Evolutionary conservation across 2,888 invertebrate genomes (phyloP).

Genomic region (Drosophila meridionalis): DNA sequence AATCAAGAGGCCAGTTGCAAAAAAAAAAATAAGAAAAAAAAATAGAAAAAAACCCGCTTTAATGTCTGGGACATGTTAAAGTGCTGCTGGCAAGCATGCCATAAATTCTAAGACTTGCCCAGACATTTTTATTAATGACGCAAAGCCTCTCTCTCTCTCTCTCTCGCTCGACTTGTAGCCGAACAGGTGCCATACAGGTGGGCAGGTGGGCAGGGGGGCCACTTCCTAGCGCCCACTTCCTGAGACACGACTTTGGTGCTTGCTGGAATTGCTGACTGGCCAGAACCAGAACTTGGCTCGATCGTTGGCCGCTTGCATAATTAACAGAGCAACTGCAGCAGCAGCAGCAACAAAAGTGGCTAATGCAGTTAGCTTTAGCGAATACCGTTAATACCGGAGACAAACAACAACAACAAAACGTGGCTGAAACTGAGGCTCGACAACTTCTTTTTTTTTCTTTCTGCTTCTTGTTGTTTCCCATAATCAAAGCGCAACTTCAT

Average conservation of each 20-base stretch:
- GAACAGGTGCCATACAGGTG: slow-evolving; percentile 53
- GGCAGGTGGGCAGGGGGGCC: background rate
- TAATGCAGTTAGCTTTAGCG: slow-evolving; percentile 70
- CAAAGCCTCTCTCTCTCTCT: slow-evolving; percentile 41
- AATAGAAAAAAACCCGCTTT: slow-evolving; percentile 57
- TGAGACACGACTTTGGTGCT: slow-evolving; percentile 37
- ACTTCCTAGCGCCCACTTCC: slow-evolving; percentile 66
- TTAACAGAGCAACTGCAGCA: slow-evolving; percentile 56
- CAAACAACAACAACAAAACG: slow-evolving; percentile 20
- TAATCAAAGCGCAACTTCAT: slow-evolving; percentile 69
- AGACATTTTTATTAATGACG: slow-evolving; percentile 81
- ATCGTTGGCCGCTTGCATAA: slow-evolving; percentile 63
- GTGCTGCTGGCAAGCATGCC: slow-evolving; percentile 73
- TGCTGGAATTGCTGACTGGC: slow-evolving; percentile 45
- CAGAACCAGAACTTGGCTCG: slow-evolving; percentile 48
- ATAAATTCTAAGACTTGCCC: slow-evolving; percentile 76
- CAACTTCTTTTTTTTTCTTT: slow-evolving; percentile 19
- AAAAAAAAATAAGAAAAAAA: background rate
- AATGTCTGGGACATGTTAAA: slow-evolving; percentile 70
- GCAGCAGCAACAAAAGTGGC: slow-evolving; percentile 40
- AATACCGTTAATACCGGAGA: slow-evolving; percentile 65
- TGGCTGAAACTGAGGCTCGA: slow-evolving; percentile 14
- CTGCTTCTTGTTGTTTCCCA: slow-evolving; percentile 45
- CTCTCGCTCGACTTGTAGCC: slow-evolving; percentile 13
- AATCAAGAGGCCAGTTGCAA: slow-evolving; percentile 16